Base-by-base conservation (phyloP, 2,113 vertebrate species). In the Promerops cafer region DNA sequence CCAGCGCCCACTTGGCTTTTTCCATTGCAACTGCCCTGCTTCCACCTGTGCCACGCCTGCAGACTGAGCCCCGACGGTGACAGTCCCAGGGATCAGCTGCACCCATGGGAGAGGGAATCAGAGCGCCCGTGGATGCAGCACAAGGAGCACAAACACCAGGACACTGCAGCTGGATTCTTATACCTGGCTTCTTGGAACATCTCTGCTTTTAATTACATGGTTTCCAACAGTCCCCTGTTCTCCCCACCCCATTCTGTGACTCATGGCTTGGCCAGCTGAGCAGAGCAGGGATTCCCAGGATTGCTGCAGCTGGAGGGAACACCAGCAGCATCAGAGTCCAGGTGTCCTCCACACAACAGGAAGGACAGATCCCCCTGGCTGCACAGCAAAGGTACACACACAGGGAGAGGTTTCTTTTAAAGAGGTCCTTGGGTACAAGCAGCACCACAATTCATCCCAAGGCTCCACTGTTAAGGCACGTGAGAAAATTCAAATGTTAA, bases 381-480 rank as follows among this genome's bases (percentile, higher is more conserved):
- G 66, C 11, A 7, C 10, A 33, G 72, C 60, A 81, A 11, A 45
- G 30, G 20, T 0, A 9, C 31, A 90, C 17, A 16, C 79, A 64
- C 23, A 35, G 20, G 37, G 17, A 70, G 16, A 71, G 10, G 10
- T 4, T 37, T 47, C 57, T 31, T 68, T 64, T 56, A 19, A 64
- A 75, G 28, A 23, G 16, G 3, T 89, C 27, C 2, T 71, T 42
- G 20, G 8, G 14, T 63, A 9, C 44, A 20, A 18, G 7, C 1
- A 2, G 20, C 19, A 52, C 11, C 26, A 47, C 21, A 30, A 12
- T 22, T 56, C 31, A 3, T 15, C 53, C 40, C 10, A 0, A 30
- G 26, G 6, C 8, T 45, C 17, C 5, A 1, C 14, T 16, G 10
- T 13, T n/a, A 40, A 47, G 15, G 5, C 50, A 53, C 3, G 1